Evolutionary conservation across 2,113 vertebrate genomes (phyloP).

Genomic region (Panurus biarmicus): DNA sequence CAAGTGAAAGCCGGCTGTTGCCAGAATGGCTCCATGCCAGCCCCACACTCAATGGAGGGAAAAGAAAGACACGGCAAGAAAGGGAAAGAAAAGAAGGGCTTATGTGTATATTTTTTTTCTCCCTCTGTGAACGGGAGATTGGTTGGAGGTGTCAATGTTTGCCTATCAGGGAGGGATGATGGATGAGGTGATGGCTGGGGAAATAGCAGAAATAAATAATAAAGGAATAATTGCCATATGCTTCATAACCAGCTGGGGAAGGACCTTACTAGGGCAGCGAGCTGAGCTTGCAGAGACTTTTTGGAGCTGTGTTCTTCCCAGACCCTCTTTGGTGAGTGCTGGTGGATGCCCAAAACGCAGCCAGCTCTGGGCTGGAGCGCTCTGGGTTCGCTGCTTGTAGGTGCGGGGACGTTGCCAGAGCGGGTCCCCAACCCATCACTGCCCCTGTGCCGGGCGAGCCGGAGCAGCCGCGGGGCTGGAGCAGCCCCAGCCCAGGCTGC

Average conservation of each 20-base stretch:
- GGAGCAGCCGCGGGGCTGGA: not conserved
- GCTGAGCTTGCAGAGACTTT: not conserved
- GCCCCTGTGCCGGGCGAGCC: not conserved
- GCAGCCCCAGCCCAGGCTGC: not conserved
- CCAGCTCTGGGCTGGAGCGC: not conserved
- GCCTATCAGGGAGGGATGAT: conserved; percentile 36
- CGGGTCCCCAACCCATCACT: not conserved
- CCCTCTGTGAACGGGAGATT: conserved; percentile 31
- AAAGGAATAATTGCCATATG: not conserved
- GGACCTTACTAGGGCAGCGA: not conserved
- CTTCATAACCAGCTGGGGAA: not conserved
- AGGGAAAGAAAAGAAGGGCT: conserved; percentile 46
- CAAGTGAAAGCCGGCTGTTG: conserved; percentile 74
- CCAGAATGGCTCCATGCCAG: conserved; percentile 64
- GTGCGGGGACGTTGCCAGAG: not conserved
- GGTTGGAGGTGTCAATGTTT: conserved; percentile 56
- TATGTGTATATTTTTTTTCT: conserved; percentile 41
- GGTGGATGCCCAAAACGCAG: not conserved
- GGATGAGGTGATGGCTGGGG: not conserved
- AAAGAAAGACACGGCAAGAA: conserved; percentile 56
- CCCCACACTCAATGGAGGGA: conserved; percentile 39
- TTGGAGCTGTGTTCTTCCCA: not conserved
- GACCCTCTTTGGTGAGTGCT: not conserved
- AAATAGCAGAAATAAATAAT: conserved; percentile 41
- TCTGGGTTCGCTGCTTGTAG: accelerated